Evolutionary conservation across 2,113 vertebrate genomes (phyloP), one percentile per base, ranked within the genome.

Genomic region (Phylloscopus trochilus): DNA sequence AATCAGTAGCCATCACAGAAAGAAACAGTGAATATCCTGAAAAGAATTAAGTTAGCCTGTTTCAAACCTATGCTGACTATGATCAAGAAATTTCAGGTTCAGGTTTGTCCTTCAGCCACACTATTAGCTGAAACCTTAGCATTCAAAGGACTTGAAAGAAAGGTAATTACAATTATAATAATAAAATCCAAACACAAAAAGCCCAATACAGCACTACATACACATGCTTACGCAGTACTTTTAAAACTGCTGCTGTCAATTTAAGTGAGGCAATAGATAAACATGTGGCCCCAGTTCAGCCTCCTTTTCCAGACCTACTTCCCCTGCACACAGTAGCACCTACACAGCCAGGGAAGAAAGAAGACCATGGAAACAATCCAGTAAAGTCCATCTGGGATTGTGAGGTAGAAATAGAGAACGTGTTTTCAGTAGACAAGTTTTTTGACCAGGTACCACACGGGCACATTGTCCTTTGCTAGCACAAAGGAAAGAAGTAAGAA

Each of bases 231-330:
- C 3, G 20, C 11, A 51, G 63, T 44, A 26, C 27, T 58, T 91
- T 4, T 10, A 10, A 49, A 68, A 82, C 3, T 44, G 19, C 47
- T 67, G 3, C 39, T 63, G 37, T 7, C 52, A 78, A 10, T 30
- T 39, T 24, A 47, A 69, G 62, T 10, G 41, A 92, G 15, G 44
- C 74, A 78, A 78, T 1, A 68, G 37, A 53, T 53, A 46, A 84
- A 28, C 37, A 13, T 0, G 6, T 24, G 22, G 49, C 46, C 14
- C 8, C 56, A 51, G 33, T 0, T n/a, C 31, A 60, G n/a, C 39
- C 60, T 63, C 82, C 33, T 44, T 37, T 64, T n/a, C 67, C 47
- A 46, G 72, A 60, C 13, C 56, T 67, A 31, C 53, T 58, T 69
- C 72, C 17, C 41, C 41, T 17, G 27, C 22, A 44, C 5, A 9